Evolutionary conservation across 2,113 vertebrate species (phyloP).

Genomic region (Noturus placidus): DNA sequence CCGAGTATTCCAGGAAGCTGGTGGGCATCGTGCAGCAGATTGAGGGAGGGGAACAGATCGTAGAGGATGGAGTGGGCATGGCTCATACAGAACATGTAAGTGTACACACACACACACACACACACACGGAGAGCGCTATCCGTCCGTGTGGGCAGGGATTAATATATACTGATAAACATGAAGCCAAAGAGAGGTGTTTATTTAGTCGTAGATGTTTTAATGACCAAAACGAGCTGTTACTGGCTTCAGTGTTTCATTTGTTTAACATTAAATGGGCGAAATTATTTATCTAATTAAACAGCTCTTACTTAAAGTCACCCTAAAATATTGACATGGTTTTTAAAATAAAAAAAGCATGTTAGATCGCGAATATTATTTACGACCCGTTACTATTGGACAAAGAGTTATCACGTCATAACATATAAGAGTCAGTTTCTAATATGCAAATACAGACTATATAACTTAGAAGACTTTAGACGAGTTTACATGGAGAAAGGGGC

Average conservation of each 20-base stretch:
- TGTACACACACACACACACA: background rate
- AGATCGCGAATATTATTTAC: too few species aligned
- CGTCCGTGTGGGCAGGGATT: background rate
- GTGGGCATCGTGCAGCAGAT: conserved; percentile 96
- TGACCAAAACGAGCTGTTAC: too few species aligned
- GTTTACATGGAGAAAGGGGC: background rate
- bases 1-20: conserved; percentile 96
- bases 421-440: background rate
- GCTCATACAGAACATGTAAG: conserved; percentile 95
- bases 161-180: background rate
- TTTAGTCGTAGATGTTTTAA: background rate
- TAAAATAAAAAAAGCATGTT: too few species aligned
- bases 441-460: background rate
- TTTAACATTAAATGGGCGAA: background rate
- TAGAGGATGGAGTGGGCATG: conserved; percentile 95
- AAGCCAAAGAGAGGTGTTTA: background rate
- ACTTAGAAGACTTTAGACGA: background rate
- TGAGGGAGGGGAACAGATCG: conserved; percentile 95
- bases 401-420: background rate
- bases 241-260: too few species aligned
- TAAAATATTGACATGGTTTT: background rate
- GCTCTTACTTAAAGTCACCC: too few species aligned
- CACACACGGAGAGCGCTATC: background rate
- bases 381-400: background rate
- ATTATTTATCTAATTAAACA: background rate